A percentile compares a stretch with the other conserved stretches of the same genome.
phyloP scores from a whole-genome alignment of 2,888 invertebrate species.

The Leptopterna dolabrata region DNA sequence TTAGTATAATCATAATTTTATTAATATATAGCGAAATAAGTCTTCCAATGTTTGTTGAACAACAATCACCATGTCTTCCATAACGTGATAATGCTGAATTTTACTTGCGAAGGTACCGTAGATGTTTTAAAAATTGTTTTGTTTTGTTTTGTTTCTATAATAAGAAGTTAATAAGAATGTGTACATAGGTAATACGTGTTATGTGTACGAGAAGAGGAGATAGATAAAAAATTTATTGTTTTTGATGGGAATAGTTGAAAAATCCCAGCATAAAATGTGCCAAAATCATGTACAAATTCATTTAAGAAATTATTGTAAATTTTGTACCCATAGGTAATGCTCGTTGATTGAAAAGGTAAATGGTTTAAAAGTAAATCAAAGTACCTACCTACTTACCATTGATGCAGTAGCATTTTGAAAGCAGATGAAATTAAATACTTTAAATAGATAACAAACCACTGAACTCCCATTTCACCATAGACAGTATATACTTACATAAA shows the following conservation, averaged over 20 bases:
- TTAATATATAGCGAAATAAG: not conserved
- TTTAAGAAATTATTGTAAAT: not conserved
- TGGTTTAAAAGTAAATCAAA: too few species aligned
- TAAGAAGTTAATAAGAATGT: too few species aligned
- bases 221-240: not conserved
- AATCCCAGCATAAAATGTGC: not conserved
- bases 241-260: not conserved
- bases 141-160: not conserved
- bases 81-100: not conserved
- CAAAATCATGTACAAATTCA: constrained; percentile 2
- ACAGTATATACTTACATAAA: too few species aligned
- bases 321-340: too few species aligned
- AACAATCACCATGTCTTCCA: constrained; percentile 52
- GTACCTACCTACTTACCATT: too few species aligned
- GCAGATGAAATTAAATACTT: too few species aligned
- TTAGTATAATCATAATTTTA: not conserved
- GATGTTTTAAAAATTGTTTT: not conserved
- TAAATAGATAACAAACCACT: too few species aligned
- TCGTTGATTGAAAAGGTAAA: too few species aligned
- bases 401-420: too few species aligned
- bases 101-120: not conserved
- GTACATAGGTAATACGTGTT: too few species aligned
- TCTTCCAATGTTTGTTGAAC: constrained; percentile 29
- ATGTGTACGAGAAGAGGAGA: not conserved
- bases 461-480: too few species aligned